These are phyloP conservation scores for Terebella lapidaria DNA, from an alignment of 2,888 invertebrate species.

Conservation along the genomic window DNA sequence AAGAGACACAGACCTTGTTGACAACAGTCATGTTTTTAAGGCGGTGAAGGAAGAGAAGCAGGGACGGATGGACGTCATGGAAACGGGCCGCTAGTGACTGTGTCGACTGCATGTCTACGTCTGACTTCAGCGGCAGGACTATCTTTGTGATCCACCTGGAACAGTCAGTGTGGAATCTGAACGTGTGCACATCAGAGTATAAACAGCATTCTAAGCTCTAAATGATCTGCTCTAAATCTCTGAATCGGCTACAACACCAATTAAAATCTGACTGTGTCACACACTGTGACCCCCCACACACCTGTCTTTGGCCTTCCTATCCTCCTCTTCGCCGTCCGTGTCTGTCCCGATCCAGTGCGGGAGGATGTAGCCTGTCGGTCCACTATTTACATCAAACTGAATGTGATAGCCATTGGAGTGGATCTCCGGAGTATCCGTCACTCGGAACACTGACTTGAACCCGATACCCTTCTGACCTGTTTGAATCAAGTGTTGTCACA, in stretches of 20 bases:
- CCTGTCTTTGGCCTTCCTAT: too few species aligned
- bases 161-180: too few species aligned
- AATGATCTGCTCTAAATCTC: too few species aligned
- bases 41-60: constrained; percentile 50
- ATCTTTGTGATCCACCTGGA: constrained; percentile 44
- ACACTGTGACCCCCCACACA: too few species aligned
- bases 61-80: constrained; percentile 50
- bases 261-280: too few species aligned
- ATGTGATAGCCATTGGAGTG: constrained; percentile 52
- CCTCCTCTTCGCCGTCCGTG: background rate
- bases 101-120: constrained; percentile 26
- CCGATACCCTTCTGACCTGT: constrained; percentile 54
- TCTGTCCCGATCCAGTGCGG: constrained; percentile 43
- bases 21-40: constrained; percentile 40
- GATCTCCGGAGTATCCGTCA: constrained; percentile 49
- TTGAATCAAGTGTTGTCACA: too few species aligned
- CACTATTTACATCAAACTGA: constrained; percentile 46
- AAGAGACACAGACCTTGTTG: too few species aligned
- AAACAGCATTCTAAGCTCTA: too few species aligned
- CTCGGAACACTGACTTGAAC: constrained; percentile 53
- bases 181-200: background rate
- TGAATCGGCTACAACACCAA: too few species aligned
- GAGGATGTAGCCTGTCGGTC: constrained; percentile 50
- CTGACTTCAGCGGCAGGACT: constrained; percentile 41
- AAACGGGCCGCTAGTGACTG: constrained; percentile 45